These are phyloP conservation scores for Mesoligia furuncula DNA, from an alignment of 2,888 invertebrate genomes.

Conservation along the genomic window DNA sequence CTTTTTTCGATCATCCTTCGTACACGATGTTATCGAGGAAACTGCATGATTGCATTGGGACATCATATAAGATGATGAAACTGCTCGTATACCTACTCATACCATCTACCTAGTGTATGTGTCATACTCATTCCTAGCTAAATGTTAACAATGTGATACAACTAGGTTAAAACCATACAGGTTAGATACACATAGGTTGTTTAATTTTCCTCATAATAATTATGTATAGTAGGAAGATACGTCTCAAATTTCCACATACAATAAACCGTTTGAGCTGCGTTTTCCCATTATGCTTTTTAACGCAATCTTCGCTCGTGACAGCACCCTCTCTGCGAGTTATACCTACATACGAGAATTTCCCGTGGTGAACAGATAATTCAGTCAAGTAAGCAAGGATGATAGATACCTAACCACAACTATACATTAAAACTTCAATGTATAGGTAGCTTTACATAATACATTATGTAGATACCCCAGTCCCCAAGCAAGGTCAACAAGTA, in stretches of 20 bases:
- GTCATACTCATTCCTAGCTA: background rate
- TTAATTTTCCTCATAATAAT: conserved; percentile 18
- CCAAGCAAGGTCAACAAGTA: conserved; percentile 45
- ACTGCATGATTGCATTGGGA: background rate
- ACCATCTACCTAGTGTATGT: background rate
- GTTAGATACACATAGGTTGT: background rate
- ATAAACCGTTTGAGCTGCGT: background rate
- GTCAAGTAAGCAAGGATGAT: background rate
- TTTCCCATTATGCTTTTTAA: conserved; percentile 2
- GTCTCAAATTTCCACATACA: conserved; percentile 15
- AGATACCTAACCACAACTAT: no score
- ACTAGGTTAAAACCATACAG: conserved; percentile 15
- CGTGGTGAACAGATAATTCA: background rate
- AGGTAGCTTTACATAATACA: background rate
- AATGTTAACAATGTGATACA: conserved; percentile 1
- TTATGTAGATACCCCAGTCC: conserved; percentile 10
- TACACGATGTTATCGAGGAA: background rate
- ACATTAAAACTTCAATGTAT: background rate
- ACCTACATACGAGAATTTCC: background rate
- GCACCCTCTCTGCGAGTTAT: background rate
- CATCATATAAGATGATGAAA: conserved; percentile 1
- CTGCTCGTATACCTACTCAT: background rate
- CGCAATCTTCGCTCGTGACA: background rate
- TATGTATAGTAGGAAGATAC: background rate
- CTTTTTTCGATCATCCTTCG: background rate